Percentiles rank a stretch among this genome's conserved stretches.
Conservation (phyloP, 2,888 invertebrate species). For the Magallana nippona region DNA sequence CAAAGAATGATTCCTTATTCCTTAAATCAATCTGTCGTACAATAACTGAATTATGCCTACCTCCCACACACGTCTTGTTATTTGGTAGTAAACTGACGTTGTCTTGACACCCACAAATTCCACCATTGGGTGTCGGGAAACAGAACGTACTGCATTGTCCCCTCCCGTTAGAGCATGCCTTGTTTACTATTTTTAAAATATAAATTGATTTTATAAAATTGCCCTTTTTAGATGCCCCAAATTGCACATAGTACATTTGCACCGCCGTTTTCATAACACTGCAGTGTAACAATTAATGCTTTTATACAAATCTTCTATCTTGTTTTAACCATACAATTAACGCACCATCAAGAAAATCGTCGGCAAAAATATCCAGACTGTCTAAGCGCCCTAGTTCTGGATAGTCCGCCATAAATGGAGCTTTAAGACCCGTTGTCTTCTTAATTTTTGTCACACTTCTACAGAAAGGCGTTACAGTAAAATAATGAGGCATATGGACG, state of each 20-base stretch:
- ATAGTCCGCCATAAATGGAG: background rate
- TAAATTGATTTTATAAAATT: too few relatives aligned
- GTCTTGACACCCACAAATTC: slow-evolving; percentile 4
- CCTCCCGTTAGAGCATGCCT: background rate
- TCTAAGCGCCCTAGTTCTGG: background rate
- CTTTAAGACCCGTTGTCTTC: background rate
- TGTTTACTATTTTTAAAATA: background rate
- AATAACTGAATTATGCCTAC: background rate
- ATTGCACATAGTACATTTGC: too few relatives aligned
- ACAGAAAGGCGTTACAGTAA: background rate
- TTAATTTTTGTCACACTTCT: background rate
- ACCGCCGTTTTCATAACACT: too few relatives aligned
- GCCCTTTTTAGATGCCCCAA: too few relatives aligned
- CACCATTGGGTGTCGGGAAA: background rate
- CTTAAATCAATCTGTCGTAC: too few relatives aligned
- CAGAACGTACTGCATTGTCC: slow-evolving; percentile 20
- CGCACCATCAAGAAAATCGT: background rate
- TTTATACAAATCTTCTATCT: background rate
- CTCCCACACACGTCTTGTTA: background rate
- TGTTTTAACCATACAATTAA: background rate
- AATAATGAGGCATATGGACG: background rate
- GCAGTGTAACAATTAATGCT: too few relatives aligned
- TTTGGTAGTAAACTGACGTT: background rate
- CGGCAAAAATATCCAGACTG: background rate
- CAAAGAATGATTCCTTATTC: too few relatives aligned